Evolutionary conservation across 2,888 invertebrate genomes (phyloP).

Genomic region (Slavum lentiscoides): DNA sequence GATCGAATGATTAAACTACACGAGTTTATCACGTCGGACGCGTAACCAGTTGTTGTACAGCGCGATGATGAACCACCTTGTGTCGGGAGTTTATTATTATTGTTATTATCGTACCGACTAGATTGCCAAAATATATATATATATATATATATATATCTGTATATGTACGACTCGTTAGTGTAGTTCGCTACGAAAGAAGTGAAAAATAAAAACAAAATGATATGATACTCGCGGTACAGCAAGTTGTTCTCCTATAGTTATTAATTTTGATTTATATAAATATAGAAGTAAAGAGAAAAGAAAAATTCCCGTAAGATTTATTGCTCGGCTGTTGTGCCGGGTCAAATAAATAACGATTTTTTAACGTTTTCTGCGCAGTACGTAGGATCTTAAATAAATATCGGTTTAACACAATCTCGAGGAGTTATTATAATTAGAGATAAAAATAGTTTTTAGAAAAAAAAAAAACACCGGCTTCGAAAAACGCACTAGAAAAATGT

Average conservation of each 20-base stretch:
- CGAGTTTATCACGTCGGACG: conserved; percentile 35
- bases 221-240: background rate
- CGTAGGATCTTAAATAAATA: too few species aligned
- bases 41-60: conserved; percentile 10
- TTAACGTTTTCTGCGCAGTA: too few species aligned
- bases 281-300: background rate
- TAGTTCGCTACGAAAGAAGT: background rate
- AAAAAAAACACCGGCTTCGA: too few species aligned
- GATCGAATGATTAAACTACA: conserved; percentile 24
- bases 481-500: too few species aligned
- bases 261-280: conserved; percentile 36
- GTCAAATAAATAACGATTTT: background rate
- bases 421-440: too few species aligned
- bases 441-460: too few species aligned
- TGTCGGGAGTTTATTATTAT: conserved; percentile 29
- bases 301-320: conserved; percentile 10
- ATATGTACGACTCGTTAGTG: background rate
- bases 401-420: too few species aligned
- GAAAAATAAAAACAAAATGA: conserved; percentile 1
- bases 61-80: conserved; percentile 26
- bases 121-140: conserved; percentile 40
- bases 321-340: background rate
- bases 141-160: background rate
- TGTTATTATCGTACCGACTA: conserved; percentile 24
- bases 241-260: background rate